Evolutionary conservation across 1,140 invertebrate species (phyloP).

Genomic region (Penaeus chinensis): DNA sequence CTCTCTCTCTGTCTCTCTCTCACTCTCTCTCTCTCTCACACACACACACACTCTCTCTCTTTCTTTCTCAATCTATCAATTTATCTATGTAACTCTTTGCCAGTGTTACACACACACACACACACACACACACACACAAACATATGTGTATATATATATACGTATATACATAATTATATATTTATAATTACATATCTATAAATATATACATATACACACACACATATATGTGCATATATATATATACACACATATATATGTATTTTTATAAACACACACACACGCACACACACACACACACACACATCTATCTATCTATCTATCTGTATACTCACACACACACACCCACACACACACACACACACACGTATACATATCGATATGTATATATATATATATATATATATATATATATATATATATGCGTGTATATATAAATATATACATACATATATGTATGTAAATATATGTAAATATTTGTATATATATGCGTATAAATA

Average conservation of each 20-base stretch:
- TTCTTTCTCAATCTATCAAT: no score
- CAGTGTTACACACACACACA: neutral
- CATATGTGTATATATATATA: neutral
- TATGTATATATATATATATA: neutral
- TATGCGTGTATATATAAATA: slow-evolving; percentile 5
- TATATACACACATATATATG: neutral
- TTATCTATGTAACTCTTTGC: no score
- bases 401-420: neutral
- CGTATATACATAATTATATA: neutral
- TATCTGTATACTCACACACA: neutral
- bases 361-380: neutral
- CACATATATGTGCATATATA: neutral
- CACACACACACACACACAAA: neutral
- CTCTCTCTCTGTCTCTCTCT: no score
- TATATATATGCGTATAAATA: slow-evolving; percentile 3
- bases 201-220: neutral
- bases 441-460: neutral
- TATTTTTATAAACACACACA: slow-evolving; percentile 3
- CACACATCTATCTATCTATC: neutral
- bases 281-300: neutral
- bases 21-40: no score
- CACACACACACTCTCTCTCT: no score
- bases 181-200: neutral
- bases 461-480: neutral
- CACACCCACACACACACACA: neutral